Evolutionary conservation across 2,888 invertebrate genomes (phyloP), one percentile per base, ranked within the genome.

Genomic region (Monoplex corrugatus): DNA sequence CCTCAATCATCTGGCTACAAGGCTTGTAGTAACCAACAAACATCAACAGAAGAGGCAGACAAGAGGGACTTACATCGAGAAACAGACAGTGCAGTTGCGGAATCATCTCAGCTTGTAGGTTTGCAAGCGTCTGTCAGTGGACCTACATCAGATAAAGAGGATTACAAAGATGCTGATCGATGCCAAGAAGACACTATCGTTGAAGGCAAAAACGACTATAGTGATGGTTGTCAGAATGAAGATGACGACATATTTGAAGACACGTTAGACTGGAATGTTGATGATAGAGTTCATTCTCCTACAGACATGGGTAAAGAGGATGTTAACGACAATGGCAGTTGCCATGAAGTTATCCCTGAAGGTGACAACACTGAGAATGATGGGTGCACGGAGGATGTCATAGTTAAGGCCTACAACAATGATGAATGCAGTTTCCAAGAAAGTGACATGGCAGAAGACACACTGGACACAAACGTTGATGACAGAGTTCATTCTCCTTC

Each of bases 401-500:
- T 40, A 38, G 63, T 80, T 3, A 40, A 32, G 23, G 78, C 28
- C 5, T 80, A 80, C 43, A 28, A 43, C 78, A 6, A 72, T 32
- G 57, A 68, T 38, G 63, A 87, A 57, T 63, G 44, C 28, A 57
- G 44, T n/a, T 50, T 40, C 19, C n/a, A 23, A 0, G 86, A 78
- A 0, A 45, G 63, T 23, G 78, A 86, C 38, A 44, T 84, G 28
- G 86, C 32, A 19, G 86, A 87, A 16, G 87, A 87, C 57, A 75
- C 57, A 38, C 86, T 75, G 43, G 89, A 89, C 78, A 32, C n/a
- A 16, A 86, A 86, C 45, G 86, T 63, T 2, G 89, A 89, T 28
- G 89, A 89, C 40, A 50, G 87, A n/a, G n/a, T 80, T 38, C 78
- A 78, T 43, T 87, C 87, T n/a, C 87, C 87, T 19, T 28, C 87